These are phyloP conservation scores for Sorex maritimensis DNA, from an alignment of 2,797 vertebrate genomes.

Conservation along the genomic window DNA sequence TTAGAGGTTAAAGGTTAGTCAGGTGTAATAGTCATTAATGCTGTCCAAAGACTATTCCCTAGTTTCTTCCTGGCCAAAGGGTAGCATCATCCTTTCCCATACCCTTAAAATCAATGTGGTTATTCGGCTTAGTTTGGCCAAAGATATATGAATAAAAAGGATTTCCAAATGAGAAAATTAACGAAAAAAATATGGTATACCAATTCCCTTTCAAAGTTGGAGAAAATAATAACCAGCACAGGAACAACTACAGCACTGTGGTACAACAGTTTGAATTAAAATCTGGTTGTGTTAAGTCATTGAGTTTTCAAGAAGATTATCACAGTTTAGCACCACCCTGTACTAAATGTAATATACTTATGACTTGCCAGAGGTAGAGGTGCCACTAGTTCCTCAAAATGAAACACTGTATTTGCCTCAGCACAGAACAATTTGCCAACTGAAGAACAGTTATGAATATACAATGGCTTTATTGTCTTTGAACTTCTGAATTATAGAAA, in stretches of 20 bases:
- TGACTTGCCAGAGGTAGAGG: constrained; percentile 11
- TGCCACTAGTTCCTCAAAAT: constrained; percentile 32
- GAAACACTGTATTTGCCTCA: constrained; percentile 62
- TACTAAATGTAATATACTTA: constrained; percentile 36
- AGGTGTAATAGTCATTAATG: background rate
- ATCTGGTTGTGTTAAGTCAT: background rate
- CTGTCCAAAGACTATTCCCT: background rate
- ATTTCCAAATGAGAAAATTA: constrained; percentile 38
- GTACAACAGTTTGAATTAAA: background rate
- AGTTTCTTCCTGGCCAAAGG: background rate
- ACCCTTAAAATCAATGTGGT: background rate
- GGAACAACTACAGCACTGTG: background rate
- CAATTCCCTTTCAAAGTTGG: background rate
- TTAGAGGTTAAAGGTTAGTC: constrained; percentile 3
- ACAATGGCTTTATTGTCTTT: constrained; percentile 37
- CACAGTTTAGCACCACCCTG: background rate
- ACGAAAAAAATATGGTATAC: background rate
- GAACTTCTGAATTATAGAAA: background rate
- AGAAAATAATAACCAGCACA: constrained; percentile 4
- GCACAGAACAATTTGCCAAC: constrained; percentile 53
- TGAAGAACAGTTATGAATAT: constrained; percentile 59
- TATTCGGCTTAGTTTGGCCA: background rate
- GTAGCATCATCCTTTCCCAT: background rate
- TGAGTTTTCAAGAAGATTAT: constrained; percentile 43
- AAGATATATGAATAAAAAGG: background rate